These are phyloP conservation scores for Picathartes gymnocephalus DNA, from an alignment of 2,113 vertebrate species.

Conservation along the genomic window DNA sequence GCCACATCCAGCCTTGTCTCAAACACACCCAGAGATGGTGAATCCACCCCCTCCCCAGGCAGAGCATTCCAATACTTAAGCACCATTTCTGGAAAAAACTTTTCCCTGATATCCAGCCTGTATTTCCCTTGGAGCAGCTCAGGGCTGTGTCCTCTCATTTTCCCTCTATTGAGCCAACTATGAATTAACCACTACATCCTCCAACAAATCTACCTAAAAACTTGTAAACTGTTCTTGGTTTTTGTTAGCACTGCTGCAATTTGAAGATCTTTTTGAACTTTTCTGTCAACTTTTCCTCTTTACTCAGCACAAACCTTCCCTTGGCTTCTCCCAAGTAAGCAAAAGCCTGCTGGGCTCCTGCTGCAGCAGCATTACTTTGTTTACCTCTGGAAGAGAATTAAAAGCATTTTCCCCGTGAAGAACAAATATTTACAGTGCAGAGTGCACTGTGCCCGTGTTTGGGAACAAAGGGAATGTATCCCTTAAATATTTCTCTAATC, in stretches of 20 bases:
- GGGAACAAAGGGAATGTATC: rapidly evolving
- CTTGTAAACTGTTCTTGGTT: neutral
- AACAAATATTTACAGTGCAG: neutral
- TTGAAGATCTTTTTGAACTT: neutral
- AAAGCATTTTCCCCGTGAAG: neutral
- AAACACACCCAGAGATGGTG: too few species aligned
- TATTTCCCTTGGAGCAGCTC: too few species aligned
- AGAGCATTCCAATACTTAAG: too few species aligned
- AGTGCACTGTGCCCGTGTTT: rapidly evolving
- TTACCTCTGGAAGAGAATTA: neutral
- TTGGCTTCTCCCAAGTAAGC: neutral
- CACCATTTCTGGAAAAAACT: too few species aligned
- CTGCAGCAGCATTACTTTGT: neutral
- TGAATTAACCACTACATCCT: neutral
- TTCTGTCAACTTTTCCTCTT: neutral
- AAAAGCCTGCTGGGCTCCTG: neutral
- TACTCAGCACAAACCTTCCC: rapidly evolving
- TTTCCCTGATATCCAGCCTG: too few species aligned
- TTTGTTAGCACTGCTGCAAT: neutral
- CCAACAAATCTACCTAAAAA: neutral
- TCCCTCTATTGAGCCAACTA: neutral
- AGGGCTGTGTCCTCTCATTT: too few species aligned
- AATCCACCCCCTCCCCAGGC: too few species aligned
- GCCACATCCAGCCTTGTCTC: too few species aligned
- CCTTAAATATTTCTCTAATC: neutral